phyloP scores from a whole-genome alignment of 2,113 vertebrate species.

The Xiphophorus couchianus region DNA sequence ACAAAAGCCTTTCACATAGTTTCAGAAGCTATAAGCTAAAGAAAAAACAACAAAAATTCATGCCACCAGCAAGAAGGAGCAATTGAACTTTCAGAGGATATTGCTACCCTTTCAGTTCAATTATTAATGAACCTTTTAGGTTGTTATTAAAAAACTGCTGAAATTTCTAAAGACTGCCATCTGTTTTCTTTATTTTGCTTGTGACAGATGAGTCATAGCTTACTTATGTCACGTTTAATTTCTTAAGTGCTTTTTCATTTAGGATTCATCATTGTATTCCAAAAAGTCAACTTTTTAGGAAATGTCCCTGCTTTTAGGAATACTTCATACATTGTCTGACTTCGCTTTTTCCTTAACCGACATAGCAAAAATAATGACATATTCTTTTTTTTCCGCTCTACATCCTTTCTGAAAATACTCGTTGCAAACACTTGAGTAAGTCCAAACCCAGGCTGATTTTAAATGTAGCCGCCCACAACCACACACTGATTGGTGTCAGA shows the following conservation, averaged over 20 bases:
- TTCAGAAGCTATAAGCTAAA: constrained; percentile 1
- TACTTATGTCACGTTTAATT: neutral
- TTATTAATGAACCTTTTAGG: neutral
- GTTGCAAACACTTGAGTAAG: neutral
- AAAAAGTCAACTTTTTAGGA: neutral
- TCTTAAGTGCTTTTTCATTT: neutral
- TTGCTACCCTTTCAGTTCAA: neutral
- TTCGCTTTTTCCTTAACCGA: neutral
- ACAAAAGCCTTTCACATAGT: constrained; percentile 33
- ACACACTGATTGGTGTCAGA: no score
- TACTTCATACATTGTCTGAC: neutral
- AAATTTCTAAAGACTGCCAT: neutral
- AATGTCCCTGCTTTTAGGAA: neutral
- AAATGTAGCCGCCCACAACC: neutral
- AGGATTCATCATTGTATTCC: neutral
- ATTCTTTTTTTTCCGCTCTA: neutral
- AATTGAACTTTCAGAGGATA: neutral
- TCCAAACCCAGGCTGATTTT: neutral
- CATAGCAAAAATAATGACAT: neutral
- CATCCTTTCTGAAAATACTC: neutral
- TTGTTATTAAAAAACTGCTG: neutral
- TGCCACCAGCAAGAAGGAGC: neutral
- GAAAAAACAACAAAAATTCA: neutral
- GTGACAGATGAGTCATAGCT: neutral
- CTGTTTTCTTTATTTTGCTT: neutral